These are phyloP conservation scores for Theretra japonica DNA, from an alignment of 2,888 invertebrate species.

Conservation along the genomic window DNA sequence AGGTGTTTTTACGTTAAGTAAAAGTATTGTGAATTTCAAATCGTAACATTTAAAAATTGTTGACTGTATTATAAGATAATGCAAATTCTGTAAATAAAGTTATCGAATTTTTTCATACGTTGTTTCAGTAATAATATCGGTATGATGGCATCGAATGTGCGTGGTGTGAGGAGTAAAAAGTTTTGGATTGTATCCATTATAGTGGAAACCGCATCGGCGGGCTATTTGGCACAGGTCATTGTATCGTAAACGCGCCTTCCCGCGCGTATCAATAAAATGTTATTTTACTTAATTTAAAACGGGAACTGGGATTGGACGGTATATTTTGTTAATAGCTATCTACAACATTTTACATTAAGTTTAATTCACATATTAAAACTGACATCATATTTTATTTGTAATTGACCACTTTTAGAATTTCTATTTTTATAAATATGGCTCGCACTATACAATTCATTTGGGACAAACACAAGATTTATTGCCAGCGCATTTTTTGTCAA, in stretches of 20 bases:
- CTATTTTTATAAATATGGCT: not conserved
- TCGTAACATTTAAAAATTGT: conserved; percentile 79
- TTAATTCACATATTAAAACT: not conserved
- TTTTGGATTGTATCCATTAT: conserved; percentile 79
- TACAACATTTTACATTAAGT: not conserved
- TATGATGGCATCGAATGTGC: conserved; percentile 48
- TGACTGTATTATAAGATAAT: conserved; percentile 84
- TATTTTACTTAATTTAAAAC: conserved; percentile 35
- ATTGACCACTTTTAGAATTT: not conserved
- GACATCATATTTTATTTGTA: conserved; percentile 19
- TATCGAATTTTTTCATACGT: conserved; percentile 71
- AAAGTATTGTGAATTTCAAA: conserved; percentile 78
- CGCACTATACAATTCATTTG: conserved; percentile 39
- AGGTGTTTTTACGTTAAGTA: conserved; percentile 80
- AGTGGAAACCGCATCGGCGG: conserved; percentile 66
- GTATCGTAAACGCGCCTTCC: conserved; percentile 58
- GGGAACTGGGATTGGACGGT: not conserved
- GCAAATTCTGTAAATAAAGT: conserved; percentile 84
- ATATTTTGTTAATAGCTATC: not conserved
- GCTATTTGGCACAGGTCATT: conserved; percentile 67
- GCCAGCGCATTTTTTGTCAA: conserved; percentile 54
- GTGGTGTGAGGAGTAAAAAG: conserved; percentile 57
- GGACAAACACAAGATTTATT: conserved; percentile 48
- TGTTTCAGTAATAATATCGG: conserved; percentile 44
- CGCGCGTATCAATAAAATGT: conserved; percentile 50